Conservation (phyloP, 2,888 invertebrate species). For the Eulithis testata region DNA sequence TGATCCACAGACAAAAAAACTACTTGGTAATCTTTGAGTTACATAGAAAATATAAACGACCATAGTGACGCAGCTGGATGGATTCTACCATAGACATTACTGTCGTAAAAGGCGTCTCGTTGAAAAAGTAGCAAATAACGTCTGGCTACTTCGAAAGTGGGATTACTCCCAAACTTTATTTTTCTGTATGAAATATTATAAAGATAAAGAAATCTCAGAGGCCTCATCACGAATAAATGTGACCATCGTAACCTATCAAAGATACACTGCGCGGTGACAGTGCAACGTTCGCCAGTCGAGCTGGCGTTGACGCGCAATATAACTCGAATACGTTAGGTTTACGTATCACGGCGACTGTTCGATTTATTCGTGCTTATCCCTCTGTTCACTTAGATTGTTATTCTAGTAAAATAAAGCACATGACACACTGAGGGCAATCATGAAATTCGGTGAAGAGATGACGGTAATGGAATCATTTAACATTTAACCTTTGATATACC, state of each 20-base stretch:
- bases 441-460: slow-evolving; percentile 4
- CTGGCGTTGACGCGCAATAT: too few species aligned
- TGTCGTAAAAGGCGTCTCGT: slow-evolving; percentile 16
- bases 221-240: too few species aligned
- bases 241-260: too few species aligned
- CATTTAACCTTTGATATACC: background rate
- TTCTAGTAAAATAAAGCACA: background rate
- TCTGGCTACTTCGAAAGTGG: background rate
- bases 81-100: slow-evolving; percentile 10
- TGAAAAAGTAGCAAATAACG: background rate
- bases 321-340: too few species aligned
- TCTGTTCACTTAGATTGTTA: background rate
- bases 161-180: too few species aligned
- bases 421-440: background rate
- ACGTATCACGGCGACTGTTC: too few species aligned
- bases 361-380: background rate
- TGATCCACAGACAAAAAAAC: background rate
- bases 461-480: slow-evolving; percentile 11
- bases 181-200: background rate
- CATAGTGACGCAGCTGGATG: slow-evolving; percentile 14
- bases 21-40: slow-evolving; percentile 1
- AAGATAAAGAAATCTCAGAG: background rate
- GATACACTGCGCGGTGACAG: too few species aligned
- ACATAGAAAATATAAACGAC: slow-evolving; percentile 12
- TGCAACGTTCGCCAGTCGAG: too few species aligned